phyloP scores from a whole-genome alignment of 2,888 invertebrate species.

The Metalampra italica region DNA sequence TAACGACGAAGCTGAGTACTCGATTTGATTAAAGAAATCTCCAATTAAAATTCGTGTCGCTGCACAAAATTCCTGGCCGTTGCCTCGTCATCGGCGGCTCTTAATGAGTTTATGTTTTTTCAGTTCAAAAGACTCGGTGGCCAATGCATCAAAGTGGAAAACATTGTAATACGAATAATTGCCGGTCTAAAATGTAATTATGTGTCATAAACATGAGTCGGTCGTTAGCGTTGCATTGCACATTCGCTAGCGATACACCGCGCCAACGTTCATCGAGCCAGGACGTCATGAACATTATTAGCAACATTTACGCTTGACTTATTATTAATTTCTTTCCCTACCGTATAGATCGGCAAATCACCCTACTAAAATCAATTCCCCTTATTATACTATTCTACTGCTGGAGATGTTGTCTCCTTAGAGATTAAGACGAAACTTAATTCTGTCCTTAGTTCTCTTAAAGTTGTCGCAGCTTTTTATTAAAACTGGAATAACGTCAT shows the following conservation, averaged over 20 bases:
- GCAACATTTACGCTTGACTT: too few relatives aligned
- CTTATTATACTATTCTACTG: too few relatives aligned
- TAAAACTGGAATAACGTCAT: too few relatives aligned
- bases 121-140: constrained; percentile 20
- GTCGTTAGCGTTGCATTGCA: constrained; percentile 36
- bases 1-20: constrained; percentile 27
- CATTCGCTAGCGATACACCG: constrained; percentile 18
- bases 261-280: constrained; percentile 1
- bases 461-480: too few relatives aligned
- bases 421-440: too few relatives aligned
- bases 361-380: too few relatives aligned
- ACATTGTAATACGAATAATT: constrained; percentile 43
- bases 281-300: too few relatives aligned
- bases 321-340: too few relatives aligned
- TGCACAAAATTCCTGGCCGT: constrained; percentile 29
- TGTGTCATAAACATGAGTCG: constrained; percentile 37
- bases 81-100: constrained; percentile 12
- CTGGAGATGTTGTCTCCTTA: too few relatives aligned
- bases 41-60: constrained; percentile 26
- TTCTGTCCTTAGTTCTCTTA: too few relatives aligned
- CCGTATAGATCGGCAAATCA: too few relatives aligned
- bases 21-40: constrained; percentile 38
- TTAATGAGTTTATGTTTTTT: constrained; percentile 22
- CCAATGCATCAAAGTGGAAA: constrained; percentile 34
- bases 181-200: constrained; percentile 44